Conservation (phyloP, 1,140 invertebrate species). For the Apis cerana region DNA sequence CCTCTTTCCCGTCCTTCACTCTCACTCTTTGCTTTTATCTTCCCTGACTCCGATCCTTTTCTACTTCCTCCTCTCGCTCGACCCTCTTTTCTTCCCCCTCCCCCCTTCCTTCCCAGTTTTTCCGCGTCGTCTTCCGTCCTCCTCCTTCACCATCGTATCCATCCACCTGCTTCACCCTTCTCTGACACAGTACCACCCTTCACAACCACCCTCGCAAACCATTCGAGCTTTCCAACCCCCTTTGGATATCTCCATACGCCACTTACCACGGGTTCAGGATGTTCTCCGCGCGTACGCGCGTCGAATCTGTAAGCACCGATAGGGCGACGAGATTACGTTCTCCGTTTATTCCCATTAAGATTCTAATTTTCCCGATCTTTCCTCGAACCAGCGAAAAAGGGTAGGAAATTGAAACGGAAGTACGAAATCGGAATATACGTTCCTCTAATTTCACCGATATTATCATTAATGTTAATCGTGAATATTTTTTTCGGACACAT, state of each 20-base stretch:
- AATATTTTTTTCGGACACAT: no score
- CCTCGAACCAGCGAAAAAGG: background rate
- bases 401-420: no score
- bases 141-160: slow-evolving; percentile 24
- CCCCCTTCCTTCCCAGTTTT: slow-evolving; percentile 33
- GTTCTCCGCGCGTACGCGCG: slow-evolving; percentile 70
- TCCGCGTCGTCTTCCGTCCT: slow-evolving; percentile 46
- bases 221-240: slow-evolving; percentile 69
- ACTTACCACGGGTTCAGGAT: slow-evolving; percentile 73
- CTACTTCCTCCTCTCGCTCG: slow-evolving; percentile 29
- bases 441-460: no score
- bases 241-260: slow-evolving; percentile 75
- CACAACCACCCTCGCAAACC: slow-evolving; percentile 63
- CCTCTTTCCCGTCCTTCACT: slow-evolving; percentile 42
- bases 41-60: slow-evolving; percentile 38
- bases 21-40: slow-evolving; percentile 49
- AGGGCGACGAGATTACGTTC: slow-evolving; percentile 30
- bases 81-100: slow-evolving; percentile 9
- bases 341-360: slow-evolving; percentile 25
- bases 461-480: no score
- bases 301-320: slow-evolving; percentile 50
- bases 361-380: slow-evolving; percentile 5
- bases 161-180: slow-evolving; percentile 34
- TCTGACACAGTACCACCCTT: slow-evolving; percentile 36
- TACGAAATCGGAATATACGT: no score